A percentile compares a stretch with the other conserved stretches of the same genome.
Evolutionary conservation across 1,140 invertebrate genomes (phyloP).

Genomic region (Leptopilina boulardi): DNA sequence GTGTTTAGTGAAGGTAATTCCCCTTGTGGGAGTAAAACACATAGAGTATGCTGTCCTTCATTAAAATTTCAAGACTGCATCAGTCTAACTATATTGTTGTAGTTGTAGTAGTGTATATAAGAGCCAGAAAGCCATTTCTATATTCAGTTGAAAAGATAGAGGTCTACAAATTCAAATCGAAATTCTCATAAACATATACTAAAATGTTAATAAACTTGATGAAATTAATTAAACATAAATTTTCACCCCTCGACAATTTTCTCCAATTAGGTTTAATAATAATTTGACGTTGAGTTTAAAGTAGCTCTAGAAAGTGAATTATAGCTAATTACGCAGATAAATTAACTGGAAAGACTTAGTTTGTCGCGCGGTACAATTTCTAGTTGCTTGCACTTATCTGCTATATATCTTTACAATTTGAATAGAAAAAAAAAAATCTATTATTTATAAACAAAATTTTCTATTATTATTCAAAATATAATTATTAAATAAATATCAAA

Average conservation of each 20-base stretch:
- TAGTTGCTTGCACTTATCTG: conserved; percentile 56
- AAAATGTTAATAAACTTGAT: background rate
- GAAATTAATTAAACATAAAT: background rate
- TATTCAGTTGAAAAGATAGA: background rate
- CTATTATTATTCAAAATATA: too few species aligned
- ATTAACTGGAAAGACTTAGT: conserved; percentile 75
- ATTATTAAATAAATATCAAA: too few species aligned
- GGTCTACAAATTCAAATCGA: background rate
- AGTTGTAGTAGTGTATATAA: too few species aligned
- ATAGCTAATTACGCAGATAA: conserved; percentile 73
- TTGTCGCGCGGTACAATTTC: conserved; percentile 67
- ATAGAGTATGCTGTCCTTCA: conserved; percentile 2
- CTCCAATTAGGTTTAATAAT: background rate
- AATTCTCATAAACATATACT: background rate
- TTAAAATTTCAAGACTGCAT: conserved; percentile 13
- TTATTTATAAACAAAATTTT: too few species aligned
- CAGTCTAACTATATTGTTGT: background rate
- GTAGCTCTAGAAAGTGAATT: conserved; percentile 65
- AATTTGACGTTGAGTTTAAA: conserved; percentile 40
- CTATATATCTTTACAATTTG: conserved; percentile 34
- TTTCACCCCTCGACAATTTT: background rate
- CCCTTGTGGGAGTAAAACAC: conserved; percentile 16
- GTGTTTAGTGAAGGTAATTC: conserved; percentile 14
- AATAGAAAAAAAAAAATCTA: too few species aligned
- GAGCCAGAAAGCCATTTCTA: conserved; percentile 9